These are phyloP conservation scores for Rousettus madagascariensis DNA, from an alignment of 2,797 vertebrate genomes.

Conservation along the genomic window DNA sequence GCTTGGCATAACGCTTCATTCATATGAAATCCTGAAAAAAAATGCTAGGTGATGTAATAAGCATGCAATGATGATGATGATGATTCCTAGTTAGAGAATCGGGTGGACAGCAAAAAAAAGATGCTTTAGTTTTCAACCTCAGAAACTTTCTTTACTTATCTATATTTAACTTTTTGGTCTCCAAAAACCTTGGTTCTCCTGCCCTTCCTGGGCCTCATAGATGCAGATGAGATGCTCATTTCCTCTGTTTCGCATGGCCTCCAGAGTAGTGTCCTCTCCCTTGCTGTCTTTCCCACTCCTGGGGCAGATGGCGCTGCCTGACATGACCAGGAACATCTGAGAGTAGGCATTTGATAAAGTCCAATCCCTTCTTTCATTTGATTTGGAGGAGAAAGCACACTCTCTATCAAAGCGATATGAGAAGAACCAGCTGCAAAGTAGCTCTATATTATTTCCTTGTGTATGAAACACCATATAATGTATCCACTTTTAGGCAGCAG, in stretches of 20 bases:
- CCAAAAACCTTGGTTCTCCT: neutral
- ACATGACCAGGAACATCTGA: neutral
- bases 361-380: neutral
- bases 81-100: neutral
- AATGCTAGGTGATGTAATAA: neutral
- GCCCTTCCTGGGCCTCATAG: neutral
- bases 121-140: neutral
- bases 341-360: neutral
- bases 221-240: neutral
- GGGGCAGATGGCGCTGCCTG: neutral
- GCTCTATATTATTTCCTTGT: neutral
- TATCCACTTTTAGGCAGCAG: neutral
- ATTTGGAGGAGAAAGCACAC: neutral
- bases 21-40: neutral
- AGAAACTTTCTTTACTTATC: neutral
- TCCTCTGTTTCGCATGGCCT: neutral
- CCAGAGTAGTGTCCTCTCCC: neutral
- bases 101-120: neutral
- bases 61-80: neutral
- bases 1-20: neutral
- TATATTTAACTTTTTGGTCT: slow-evolving; percentile 1
- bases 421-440: neutral
- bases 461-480: neutral
- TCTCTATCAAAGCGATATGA: neutral
- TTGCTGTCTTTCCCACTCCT: neutral